A percentile compares a stretch with the other conserved stretches of the same genome.
These are phyloP conservation scores for Parnassius mnemosyne DNA, from an alignment of 2,888 invertebrate genomes.

Conservation along the genomic window DNA sequence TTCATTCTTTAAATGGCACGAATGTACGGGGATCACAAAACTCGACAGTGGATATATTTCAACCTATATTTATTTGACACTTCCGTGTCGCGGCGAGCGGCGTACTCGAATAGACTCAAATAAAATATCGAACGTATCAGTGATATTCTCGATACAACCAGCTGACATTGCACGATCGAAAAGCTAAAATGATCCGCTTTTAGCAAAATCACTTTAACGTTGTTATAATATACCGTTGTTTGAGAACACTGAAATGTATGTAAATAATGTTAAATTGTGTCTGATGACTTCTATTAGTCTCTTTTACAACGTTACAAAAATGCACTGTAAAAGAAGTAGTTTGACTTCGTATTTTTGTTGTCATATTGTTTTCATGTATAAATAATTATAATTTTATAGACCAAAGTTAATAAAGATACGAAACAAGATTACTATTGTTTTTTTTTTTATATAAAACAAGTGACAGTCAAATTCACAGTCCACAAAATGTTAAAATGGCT, in stretches of 20 bases:
- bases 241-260: constrained; percentile 34
- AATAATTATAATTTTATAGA: too few relatives aligned
- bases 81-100: constrained; percentile 60
- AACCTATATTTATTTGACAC: constrained; percentile 75
- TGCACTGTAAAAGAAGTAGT: too few relatives aligned
- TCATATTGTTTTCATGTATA: too few relatives aligned
- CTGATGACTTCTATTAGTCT: too few relatives aligned
- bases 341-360: too few relatives aligned
- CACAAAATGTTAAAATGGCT: too few relatives aligned
- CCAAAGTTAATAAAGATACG: too few relatives aligned
- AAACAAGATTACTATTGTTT: too few relatives aligned
- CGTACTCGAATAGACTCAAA: constrained; percentile 64
- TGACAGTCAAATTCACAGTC: too few relatives aligned
- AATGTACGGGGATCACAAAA: constrained; percentile 64
- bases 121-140: constrained; percentile 74
- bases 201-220: constrained; percentile 61
- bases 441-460: too few relatives aligned
- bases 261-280: constrained; percentile 27
- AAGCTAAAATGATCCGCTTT: constrained; percentile 78
- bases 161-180: constrained; percentile 65
- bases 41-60: constrained; percentile 69
- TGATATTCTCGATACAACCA: constrained; percentile 68
- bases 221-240: constrained; percentile 51
- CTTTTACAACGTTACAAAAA: too few relatives aligned
- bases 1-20: constrained; percentile 70